phyloP scores from a whole-genome alignment of 1,140 invertebrate genomes.

The Branchinecta lynchi region DNA sequence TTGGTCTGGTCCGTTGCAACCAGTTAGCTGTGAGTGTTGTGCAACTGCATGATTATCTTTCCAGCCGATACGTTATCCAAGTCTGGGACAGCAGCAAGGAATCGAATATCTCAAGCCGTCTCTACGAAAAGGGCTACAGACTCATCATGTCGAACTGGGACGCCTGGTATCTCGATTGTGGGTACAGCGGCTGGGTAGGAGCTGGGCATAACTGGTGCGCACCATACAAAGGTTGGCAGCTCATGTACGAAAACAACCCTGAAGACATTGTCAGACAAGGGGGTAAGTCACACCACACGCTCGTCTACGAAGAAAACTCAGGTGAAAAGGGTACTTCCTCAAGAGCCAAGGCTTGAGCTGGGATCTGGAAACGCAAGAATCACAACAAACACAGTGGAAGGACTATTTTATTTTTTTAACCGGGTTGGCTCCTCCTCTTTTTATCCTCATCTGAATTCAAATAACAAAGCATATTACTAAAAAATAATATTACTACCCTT shows the following conservation, averaged over 20 bases:
- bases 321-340: too few species aligned
- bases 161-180: conserved; percentile 16
- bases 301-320: neutral
- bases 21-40: too few species aligned
- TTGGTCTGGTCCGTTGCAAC: too few species aligned
- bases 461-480: too few species aligned
- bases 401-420: too few species aligned
- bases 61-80: conserved; percentile 17
- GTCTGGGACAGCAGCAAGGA: conserved; percentile 17
- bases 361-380: too few species aligned
- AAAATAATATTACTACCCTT: too few species aligned
- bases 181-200: conserved; percentile 14
- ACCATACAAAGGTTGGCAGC: conserved; percentile 75
- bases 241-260: conserved; percentile 59
- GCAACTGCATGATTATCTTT: neutral
- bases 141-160: conserved; percentile 18
- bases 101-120: conserved; percentile 3
- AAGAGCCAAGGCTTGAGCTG: too few species aligned
- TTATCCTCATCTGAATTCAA: too few species aligned
- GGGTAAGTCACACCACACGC: neutral
- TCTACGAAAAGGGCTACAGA: conserved; percentile 14
- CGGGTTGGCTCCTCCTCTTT: too few species aligned
- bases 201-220: conserved; percentile 41
- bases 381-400: too few species aligned
- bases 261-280: conserved; percentile 41